Evolutionary conservation across 2,113 vertebrate genomes (phyloP).

Genomic region (Nothobranchius kuhntae): DNA sequence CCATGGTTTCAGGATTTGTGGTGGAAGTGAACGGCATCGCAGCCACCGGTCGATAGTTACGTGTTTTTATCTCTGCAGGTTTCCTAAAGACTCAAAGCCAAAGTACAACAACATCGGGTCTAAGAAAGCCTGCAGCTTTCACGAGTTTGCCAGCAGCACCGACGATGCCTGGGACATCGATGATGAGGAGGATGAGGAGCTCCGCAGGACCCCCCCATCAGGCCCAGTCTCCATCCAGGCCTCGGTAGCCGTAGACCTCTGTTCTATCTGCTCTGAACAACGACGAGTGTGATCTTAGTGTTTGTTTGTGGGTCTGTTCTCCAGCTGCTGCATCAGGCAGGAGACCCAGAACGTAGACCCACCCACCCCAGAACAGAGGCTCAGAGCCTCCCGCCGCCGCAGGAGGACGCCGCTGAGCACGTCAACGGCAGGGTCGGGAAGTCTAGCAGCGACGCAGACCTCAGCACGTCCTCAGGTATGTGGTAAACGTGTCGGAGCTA

Average conservation of each 20-base stretch:
- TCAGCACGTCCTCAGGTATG: slow-evolving; percentile 86
- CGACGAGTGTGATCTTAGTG: not conserved
- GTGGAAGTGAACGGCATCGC: not conserved
- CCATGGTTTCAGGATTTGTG: slow-evolving; percentile 10
- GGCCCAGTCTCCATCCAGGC: slow-evolving; percentile 75
- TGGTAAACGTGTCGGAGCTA: slow-evolving; percentile 5
- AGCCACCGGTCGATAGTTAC: not conserved
- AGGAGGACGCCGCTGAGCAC: slow-evolving; percentile 62
- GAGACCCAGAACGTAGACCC: slow-evolving; percentile 64
- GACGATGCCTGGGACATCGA: slow-evolving; percentile 96
- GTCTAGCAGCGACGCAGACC: slow-evolving; percentile 87
- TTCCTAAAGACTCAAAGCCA: slow-evolving; percentile 87
- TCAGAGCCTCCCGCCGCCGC: slow-evolving; percentile 47
- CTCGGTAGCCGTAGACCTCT: slow-evolving; percentile 41
- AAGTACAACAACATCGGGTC: slow-evolving; percentile 83
- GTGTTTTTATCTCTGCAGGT: slow-evolving; percentile 69
- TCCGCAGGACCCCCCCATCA: slow-evolving; percentile 41
- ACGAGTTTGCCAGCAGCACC: slow-evolving; percentile 93
- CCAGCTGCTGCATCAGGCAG: slow-evolving; percentile 71
- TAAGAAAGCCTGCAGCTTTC: slow-evolving; percentile 93
- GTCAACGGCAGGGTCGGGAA: slow-evolving; percentile 85
- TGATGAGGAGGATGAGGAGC: slow-evolving; percentile 87
- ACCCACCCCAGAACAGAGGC: slow-evolving; percentile 74
- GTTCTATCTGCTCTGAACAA: not conserved
- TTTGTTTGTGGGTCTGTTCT: slow-evolving; percentile 28